These are phyloP conservation scores for Eilema depressum DNA, from an alignment of 2,888 invertebrate genomes.

Conservation along the genomic window DNA sequence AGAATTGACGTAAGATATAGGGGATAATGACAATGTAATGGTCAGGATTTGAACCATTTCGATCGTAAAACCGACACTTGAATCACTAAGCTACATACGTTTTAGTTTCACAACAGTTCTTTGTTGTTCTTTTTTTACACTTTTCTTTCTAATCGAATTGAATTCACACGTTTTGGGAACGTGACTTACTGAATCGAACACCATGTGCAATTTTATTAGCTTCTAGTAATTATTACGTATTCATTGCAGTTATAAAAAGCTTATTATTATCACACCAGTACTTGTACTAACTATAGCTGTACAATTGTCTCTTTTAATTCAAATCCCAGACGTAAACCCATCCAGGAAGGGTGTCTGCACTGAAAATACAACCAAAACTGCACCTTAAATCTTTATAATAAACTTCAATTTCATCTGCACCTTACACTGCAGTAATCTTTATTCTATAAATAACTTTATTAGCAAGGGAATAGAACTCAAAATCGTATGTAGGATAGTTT, in stretches of 20 bases:
- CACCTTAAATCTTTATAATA: slow-evolving; percentile 8
- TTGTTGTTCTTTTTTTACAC: too few relatives aligned
- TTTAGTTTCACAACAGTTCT: too few relatives aligned
- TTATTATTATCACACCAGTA: slow-evolving; percentile 9
- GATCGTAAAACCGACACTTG: too few relatives aligned
- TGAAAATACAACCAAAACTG: slow-evolving; percentile 17
- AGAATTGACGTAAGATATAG: too few relatives aligned
- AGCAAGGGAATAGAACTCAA: slow-evolving; percentile 22
- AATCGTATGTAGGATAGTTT: slow-evolving; percentile 28
- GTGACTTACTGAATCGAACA: not conserved
- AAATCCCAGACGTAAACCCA: slow-evolving; percentile 66
- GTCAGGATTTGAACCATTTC: too few relatives aligned
- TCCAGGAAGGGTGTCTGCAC: slow-evolving; percentile 49
- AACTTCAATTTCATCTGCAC: slow-evolving; percentile 23
- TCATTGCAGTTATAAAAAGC: not conserved
- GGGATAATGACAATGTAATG: too few relatives aligned
- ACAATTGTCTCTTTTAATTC: slow-evolving; percentile 63
- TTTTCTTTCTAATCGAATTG: too few relatives aligned
- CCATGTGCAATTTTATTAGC: not conserved
- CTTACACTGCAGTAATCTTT: not conserved
- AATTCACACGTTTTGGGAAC: too few relatives aligned
- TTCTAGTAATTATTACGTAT: not conserved
- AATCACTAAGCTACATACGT: too few relatives aligned
- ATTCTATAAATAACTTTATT: slow-evolving; percentile 9
- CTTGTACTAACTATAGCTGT: slow-evolving; percentile 21